Percentiles rank a stretch among this genome's conserved stretches.
phyloP scores from a whole-genome alignment of 2,113 vertebrate species.

The Cygnus atratus region DNA sequence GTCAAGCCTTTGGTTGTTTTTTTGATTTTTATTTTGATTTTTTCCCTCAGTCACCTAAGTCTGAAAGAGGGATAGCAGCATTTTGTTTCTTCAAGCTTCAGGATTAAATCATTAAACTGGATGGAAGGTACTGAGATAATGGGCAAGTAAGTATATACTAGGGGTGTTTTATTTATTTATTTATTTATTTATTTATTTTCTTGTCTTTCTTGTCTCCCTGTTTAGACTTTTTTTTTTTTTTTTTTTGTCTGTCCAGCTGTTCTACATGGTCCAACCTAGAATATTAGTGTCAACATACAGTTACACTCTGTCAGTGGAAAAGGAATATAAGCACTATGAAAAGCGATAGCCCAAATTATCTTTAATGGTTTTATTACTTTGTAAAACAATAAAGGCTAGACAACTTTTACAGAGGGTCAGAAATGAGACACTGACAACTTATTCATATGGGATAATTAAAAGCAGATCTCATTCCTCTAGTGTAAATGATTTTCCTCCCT shows the following conservation, averaged over 20 bases:
- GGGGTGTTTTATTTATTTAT: background rate
- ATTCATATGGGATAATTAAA: constrained; percentile 1
- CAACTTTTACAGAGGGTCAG: background rate
- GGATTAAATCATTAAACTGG: background rate
- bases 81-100: background rate
- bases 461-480: background rate
- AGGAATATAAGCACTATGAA: background rate
- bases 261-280: background rate
- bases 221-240: background rate
- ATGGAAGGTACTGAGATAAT: background rate
- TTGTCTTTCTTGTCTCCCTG: background rate
- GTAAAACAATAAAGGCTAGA: background rate
- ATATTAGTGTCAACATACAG: background rate
- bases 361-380: background rate
- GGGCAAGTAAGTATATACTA: background rate
- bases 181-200: background rate
- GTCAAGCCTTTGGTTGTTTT: background rate
- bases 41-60: background rate
- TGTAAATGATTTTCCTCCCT: background rate
- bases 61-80: background rate
- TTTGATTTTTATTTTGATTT: too few relatives aligned
- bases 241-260: background rate
- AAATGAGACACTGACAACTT: background rate
- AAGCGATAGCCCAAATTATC: background rate
- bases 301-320: background rate